These are phyloP conservation scores for Periophthalmus modestus DNA, from an alignment of 2,113 vertebrate genomes.

Conservation along the genomic window DNA sequence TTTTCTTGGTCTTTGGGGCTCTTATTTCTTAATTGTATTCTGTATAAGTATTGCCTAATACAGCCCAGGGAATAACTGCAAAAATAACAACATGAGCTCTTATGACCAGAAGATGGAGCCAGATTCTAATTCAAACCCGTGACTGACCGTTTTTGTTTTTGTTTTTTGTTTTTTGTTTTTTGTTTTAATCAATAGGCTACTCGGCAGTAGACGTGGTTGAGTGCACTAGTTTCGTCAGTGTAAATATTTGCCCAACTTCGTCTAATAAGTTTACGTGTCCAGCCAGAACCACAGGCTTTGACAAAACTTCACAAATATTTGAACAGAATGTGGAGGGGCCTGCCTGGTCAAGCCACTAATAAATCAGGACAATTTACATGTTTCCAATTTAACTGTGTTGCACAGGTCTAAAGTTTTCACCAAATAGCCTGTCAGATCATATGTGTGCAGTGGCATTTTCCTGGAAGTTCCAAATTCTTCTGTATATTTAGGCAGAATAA, in stretches of 20 bases:
- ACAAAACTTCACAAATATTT: no score
- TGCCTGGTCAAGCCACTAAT: no score
- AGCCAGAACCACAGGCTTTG: no score
- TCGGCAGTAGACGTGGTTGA: background rate
- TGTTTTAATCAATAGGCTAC: background rate
- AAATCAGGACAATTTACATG: no score
- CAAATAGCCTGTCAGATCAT: background rate
- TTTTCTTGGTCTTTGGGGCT: no score
- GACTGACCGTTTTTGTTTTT: no score
- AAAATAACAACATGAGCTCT: no score
- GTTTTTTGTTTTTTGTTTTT: background rate
- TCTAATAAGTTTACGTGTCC: background rate
- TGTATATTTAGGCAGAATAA: background rate
- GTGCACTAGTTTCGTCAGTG: background rate
- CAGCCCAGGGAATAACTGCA: no score
- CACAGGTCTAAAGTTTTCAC: background rate
- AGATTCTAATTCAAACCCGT: background rate
- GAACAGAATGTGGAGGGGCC: no score
- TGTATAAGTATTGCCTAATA: no score
- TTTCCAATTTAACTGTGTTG: no score
- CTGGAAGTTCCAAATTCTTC: background rate
- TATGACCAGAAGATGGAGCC: background rate
- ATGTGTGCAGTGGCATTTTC: background rate
- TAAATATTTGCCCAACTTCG: background rate
- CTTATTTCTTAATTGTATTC: no score